Base-by-base conservation (phyloP, 2,113 vertebrate genomes). In the Xiphorhynchus elegans region DNA sequence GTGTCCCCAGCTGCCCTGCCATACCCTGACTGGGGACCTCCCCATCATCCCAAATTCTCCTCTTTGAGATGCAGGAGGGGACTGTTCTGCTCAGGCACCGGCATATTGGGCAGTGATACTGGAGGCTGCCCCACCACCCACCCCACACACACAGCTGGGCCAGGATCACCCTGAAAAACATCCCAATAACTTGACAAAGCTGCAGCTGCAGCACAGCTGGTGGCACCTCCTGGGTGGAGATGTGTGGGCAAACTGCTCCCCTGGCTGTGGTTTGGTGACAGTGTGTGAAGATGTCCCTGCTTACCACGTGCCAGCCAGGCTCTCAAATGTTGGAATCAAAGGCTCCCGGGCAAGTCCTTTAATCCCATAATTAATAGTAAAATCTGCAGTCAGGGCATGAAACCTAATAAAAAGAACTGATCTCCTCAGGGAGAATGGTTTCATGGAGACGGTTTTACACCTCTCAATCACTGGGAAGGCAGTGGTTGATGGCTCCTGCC, bases 281-380 rank as follows among this genome's bases (percentile, higher is more conserved):
- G 50, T 0, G 0, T n/a, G n/a, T 40, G n/a, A 40, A 68, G 35
- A 66, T 11, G 16, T 39, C 39, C 56, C 16, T 0, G 1, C 40
- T 55, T 80, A 75, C 59, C 4, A 0, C 23, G 2, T 9, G 13
- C 35, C 49, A 76, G 73, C 24, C 0, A 0, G 44, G 24, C 50
- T 81, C 50, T 14, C 2, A 1, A 44, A 70, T 62, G 63, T 46
- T 81, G 37, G 16, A 35, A 9, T 56, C 5, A 4, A 80, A 94
- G 64, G 50, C 64, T 89, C n/a, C 55, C 3, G 0, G 50, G 40
- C 68, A 93, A 95, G 49, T 79, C 35, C 23, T 91, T 94, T 73
- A 89, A 68, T 89, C 40, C 44, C 58, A 4, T 83, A 72, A 91
- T 89, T 91, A 86, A 73, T 47, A 50, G 39, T 63, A 87, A 89